These are phyloP conservation scores for Phrynocephalus vlangalii DNA, from an alignment of 2,797 vertebrate species.

Conservation along the genomic window DNA sequence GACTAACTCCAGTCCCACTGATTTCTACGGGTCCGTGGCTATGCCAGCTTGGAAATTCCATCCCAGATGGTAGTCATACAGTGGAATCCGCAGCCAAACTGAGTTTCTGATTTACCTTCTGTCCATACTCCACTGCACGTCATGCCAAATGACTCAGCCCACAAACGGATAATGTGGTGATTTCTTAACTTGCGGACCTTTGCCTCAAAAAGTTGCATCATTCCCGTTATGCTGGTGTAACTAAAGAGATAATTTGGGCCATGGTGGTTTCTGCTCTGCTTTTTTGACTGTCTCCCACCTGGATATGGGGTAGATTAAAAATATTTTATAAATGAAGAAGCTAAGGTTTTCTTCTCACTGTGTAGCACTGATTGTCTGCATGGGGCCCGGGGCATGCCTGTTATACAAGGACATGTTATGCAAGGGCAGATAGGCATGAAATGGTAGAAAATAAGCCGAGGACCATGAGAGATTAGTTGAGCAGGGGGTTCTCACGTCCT, in stretches of 20 bases:
- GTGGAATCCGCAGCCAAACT: too few relatives aligned
- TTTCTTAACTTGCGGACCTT: too few relatives aligned
- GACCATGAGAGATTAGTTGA: not conserved
- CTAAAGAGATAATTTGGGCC: too few relatives aligned
- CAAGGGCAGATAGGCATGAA: conserved; percentile 9
- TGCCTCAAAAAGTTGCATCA: too few relatives aligned
- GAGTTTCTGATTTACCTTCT: too few relatives aligned
- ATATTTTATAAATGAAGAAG: not conserved
- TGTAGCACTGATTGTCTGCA: too few relatives aligned
- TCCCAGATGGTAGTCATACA: too few relatives aligned
- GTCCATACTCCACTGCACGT: too few relatives aligned
- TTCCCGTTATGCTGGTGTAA: too few relatives aligned
- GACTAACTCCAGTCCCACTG: not conserved
- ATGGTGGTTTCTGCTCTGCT: not conserved
- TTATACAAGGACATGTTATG: not conserved
- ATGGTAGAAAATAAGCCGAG: conserved; percentile 13
- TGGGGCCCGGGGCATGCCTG: not conserved
- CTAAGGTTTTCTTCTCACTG: not conserved
- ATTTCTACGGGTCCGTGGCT: not conserved
- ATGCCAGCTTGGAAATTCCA: too few relatives aligned
- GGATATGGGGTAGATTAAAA: not conserved
- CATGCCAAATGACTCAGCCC: too few relatives aligned
- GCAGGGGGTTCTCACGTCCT: not conserved
- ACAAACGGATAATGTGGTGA: too few relatives aligned
- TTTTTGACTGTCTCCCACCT: not conserved